Conservation (phyloP, 2,797 vertebrate species). For the Cossypha polioptera region DNA sequence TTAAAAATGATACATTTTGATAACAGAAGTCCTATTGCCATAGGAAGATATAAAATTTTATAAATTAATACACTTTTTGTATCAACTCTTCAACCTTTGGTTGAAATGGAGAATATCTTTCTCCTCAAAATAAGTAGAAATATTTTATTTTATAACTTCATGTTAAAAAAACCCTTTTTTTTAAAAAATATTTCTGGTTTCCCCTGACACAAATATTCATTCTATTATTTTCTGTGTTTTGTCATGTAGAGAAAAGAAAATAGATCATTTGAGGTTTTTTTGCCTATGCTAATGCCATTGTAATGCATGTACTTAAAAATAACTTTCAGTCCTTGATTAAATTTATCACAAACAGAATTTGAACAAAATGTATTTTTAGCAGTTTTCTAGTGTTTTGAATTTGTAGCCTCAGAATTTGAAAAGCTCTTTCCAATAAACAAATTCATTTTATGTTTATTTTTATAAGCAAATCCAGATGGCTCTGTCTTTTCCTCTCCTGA, state of each 20-base stretch:
- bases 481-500: neutral
- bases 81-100: neutral
- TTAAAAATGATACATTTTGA: neutral
- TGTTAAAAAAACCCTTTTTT: accelerated
- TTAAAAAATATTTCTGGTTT: neutral
- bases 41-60: neutral
- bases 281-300: neutral
- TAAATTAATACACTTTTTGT: neutral
- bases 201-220: neutral
- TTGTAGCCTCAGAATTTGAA: neutral
- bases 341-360: neutral
- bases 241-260: neutral
- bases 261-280: neutral
- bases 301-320: neutral
- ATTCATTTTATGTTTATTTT: neutral
- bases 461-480: neutral
- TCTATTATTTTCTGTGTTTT: neutral
- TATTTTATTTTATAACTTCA: neutral
- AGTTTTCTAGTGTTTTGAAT: neutral
- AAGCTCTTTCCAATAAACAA: neutral
- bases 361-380: neutral
- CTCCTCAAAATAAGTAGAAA: neutral
- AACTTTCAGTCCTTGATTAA: neutral
- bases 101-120: neutral
- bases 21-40: neutral